Evolutionary conservation across 2,113 vertebrate genomes (phyloP), one percentile per base, ranked within the genome.

Genomic region (Scomber colias): DNA sequence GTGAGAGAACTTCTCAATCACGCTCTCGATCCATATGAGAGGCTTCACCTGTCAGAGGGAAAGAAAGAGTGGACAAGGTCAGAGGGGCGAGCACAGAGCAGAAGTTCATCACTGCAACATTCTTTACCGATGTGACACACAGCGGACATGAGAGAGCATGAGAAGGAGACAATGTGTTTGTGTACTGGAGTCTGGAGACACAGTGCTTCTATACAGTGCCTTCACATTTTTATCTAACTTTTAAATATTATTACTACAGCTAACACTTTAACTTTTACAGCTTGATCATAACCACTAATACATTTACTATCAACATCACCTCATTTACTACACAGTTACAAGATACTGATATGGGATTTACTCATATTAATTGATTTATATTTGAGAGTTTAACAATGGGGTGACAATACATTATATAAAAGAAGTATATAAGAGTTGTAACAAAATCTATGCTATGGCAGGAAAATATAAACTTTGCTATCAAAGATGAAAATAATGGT

Each of bases 1-100:
- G 92, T 96, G 95, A 64, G 95, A 95, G 85, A 93, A 96, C 92
- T 90, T 96, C 87, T 96, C 95, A 76, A 96, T 96, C 85, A 94
- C 88, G 35, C 95, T 96, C 89, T 96, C 95, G 12, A 96, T 96
- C 95, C 95, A 96, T 84, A 96, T 94, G 49, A 96, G 94, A 63
- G 95, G 95, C 89, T 96, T 96, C 83, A 96, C 93, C 95, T 96
- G 93, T 76, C 84, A 87, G 49, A 68, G 19, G 15, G 57, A 31
- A 46, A 75, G 75, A 72, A 35, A 46, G 50, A 50, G 80, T 3
- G 67, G 83, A 79, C 79, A 84, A 90, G 85, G 85, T 93, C 83
- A 88, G 78, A 66, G 78, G 59, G 51, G 71, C 17, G 31, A 76
- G 81, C 3, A 1, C n/a, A 12, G 57, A 60, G 55, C 49, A 40